Conservation (phyloP, 2,888 invertebrate genomes). For the Heteromurus nitidus region DNA sequence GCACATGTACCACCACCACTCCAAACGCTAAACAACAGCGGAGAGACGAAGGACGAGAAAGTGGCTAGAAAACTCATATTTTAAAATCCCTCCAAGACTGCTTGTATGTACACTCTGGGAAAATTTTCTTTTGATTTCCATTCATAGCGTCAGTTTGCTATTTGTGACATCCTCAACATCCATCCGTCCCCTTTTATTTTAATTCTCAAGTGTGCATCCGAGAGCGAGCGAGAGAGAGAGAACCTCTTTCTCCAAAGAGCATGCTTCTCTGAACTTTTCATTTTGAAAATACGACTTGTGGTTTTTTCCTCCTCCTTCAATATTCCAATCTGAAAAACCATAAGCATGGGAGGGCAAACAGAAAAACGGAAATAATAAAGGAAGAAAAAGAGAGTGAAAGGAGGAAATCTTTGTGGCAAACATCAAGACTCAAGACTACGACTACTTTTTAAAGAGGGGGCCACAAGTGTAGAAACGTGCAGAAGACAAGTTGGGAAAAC, state of each 20-base stretch:
- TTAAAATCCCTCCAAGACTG: background rate
- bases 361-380: slow-evolving; percentile 50
- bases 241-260: too few species aligned
- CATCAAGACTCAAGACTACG: slow-evolving; percentile 25
- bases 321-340: background rate
- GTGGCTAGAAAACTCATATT: background rate
- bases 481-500: slow-evolving; percentile 37
- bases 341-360: slow-evolving; percentile 32
- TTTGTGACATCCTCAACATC: background rate
- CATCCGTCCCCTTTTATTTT: slow-evolving; percentile 45
- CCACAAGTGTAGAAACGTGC: slow-evolving; percentile 32
- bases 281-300: slow-evolving; percentile 37
- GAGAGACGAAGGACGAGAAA: too few species aligned
- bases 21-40: too few species aligned
- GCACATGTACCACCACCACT: background rate
- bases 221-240: slow-evolving; percentile 26
- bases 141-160: slow-evolving; percentile 8
- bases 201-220: slow-evolving; percentile 53
- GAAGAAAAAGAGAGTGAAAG: slow-evolving; percentile 46
- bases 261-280: slow-evolving; percentile 27
- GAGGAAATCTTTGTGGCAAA: slow-evolving; percentile 61
- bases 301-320: slow-evolving; percentile 37
- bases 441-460: slow-evolving; percentile 12
- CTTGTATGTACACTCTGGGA: too few species aligned
- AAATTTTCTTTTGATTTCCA: slow-evolving; percentile 48